phyloP scores from a whole-genome alignment of 2,113 vertebrate species.

The Hydrochoerus hydrochaeris region DNA sequence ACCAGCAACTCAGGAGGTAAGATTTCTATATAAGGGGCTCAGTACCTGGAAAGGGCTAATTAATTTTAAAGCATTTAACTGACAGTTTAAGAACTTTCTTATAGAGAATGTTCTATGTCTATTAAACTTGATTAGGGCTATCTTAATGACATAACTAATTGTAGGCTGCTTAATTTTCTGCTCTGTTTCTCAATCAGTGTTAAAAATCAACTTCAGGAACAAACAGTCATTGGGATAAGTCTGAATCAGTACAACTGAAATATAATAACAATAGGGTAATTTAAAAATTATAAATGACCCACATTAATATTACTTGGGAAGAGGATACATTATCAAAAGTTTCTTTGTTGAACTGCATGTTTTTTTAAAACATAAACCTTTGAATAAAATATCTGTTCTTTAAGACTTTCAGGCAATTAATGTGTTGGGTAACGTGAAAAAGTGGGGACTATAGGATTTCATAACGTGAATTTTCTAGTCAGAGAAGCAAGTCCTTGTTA shows the following conservation, averaged over 20 bases:
- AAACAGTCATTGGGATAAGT: slow-evolving; percentile 57
- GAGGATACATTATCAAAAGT: slow-evolving; percentile 44
- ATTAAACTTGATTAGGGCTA: background rate
- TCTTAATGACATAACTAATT: background rate
- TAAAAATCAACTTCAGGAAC: slow-evolving; percentile 46
- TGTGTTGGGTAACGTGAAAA: slow-evolving; percentile 56
- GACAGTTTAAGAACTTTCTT: slow-evolving; percentile 49
- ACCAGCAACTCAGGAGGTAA: background rate
- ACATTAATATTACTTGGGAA: slow-evolving; percentile 59
- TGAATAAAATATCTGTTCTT: slow-evolving; percentile 60
- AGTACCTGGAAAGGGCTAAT: background rate
- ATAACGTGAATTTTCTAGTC: slow-evolving; percentile 55
- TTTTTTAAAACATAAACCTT: slow-evolving; percentile 48
- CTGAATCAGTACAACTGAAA: slow-evolving; percentile 50
- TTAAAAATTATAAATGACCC: slow-evolving; percentile 38
- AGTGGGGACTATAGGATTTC: slow-evolving; percentile 65
- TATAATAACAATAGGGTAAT: slow-evolving; percentile 24
- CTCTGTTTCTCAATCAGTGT: slow-evolving; percentile 41
- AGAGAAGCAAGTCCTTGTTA: slow-evolving; percentile 63
- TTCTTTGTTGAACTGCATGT: slow-evolving; percentile 47
- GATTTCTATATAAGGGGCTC: background rate
- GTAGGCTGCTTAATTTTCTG: slow-evolving; percentile 12
- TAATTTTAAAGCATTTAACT: background rate
- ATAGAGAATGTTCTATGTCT: background rate
- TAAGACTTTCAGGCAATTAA: slow-evolving; percentile 64